These are phyloP conservation scores for Schrankia costaestrigalis DNA, from an alignment of 2,888 invertebrate species.

Conservation along the genomic window DNA sequence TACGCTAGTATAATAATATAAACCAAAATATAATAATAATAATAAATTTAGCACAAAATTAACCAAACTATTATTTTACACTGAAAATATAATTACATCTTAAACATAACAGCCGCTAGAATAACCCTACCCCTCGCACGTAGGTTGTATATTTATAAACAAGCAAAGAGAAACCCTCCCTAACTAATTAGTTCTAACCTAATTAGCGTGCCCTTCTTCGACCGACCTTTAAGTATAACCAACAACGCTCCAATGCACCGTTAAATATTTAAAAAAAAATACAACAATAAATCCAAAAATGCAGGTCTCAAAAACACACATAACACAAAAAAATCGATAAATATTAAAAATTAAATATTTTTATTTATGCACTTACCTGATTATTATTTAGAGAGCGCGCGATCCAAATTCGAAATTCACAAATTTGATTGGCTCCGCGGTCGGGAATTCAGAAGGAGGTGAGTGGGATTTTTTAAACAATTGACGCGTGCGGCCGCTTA, in stretches of 20 bases:
- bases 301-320: background rate
- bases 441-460: conserved; percentile 23
- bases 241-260: conserved; percentile 14
- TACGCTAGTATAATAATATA: too few species aligned
- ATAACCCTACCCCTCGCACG: conserved; percentile 28
- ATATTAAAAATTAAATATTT: conserved; percentile 5
- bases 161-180: conserved; percentile 43
- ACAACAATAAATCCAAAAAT: background rate
- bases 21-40: too few species aligned
- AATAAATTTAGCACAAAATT: too few species aligned
- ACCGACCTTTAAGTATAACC: conserved; percentile 36
- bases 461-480: conserved; percentile 17
- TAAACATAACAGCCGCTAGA: conserved; percentile 22
- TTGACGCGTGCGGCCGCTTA: conserved; percentile 45
- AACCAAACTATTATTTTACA: too few species aligned
- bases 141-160: conserved; percentile 45
- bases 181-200: conserved; percentile 70
- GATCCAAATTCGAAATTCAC: conserved; percentile 43
- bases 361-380: conserved; percentile 31
- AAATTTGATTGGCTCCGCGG: conserved; percentile 32
- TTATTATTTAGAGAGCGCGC: conserved; percentile 13
- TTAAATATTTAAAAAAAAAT: conserved; percentile 6
- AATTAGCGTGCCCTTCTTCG: conserved; percentile 53
- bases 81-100: conserved; percentile 13
- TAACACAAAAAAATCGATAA: background rate